Base-by-base conservation (phyloP, 2,888 invertebrate species). In the Dynastes maya region DNA sequence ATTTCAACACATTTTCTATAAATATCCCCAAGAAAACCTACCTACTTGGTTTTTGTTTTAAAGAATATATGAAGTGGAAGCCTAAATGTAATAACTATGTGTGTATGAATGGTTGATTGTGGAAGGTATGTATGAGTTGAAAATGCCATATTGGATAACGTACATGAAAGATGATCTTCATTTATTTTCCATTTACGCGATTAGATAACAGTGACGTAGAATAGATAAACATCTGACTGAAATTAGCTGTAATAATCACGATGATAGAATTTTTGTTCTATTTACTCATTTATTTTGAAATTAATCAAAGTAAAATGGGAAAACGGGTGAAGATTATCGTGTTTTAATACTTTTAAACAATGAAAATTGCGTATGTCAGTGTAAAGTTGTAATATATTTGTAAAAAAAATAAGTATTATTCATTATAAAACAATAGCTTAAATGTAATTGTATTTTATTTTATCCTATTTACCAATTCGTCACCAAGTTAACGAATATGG, bases 351-450 rank as follows among this genome's bases (percentile, higher is more conserved):
- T 85, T 86, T 84, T 85, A 84, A 85, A 68, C 6, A 63, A 51
- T 27, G 51, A 64, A 85, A 85, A 86, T 84, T 82, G 82, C 82
- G 83, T 85, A 86, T 85, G 86, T 88, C 86, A 87, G 86, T 88
- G 88, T 89, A 88, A 88, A 88, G 86, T 88, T 89, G 89, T 89
- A 89, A 88, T 87, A 88, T 89, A 89, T 87, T 89, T 89, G 89
- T 89, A 89, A 88, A 85, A 45, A 45, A 85, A 85, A 82, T 81
- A 82, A 83, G 81, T 83, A 83, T 82, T 83, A 84, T 83, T 84
- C 83, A 84, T 83, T 84, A 82, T 77, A 82, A 82, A 82, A 82
- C 80, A 83, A 82, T 82, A 82, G 82, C 82, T 82, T 82, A 80
- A 78, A 65, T 29, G 5, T 22, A 45, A 22, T 51, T 32, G 71